These are phyloP conservation scores for Sula dactylatra DNA, from an alignment of 2,113 vertebrate species.

Conservation along the genomic window DNA sequence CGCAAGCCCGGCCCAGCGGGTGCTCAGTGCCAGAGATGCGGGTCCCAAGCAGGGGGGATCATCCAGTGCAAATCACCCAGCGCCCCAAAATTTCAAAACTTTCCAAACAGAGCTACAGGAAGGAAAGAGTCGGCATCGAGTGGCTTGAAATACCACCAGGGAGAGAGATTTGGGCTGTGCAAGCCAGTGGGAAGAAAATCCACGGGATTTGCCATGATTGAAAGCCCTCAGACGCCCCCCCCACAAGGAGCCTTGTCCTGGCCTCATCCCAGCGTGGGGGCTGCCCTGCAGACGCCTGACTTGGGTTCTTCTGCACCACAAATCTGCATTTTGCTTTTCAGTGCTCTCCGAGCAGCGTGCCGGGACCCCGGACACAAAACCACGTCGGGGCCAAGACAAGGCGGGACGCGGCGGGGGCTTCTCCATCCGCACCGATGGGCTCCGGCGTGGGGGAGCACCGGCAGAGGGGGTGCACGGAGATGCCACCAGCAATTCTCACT, in stretches of 20 bases:
- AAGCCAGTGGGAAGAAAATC: background rate
- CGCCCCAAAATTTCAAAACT: background rate
- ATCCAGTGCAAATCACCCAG: background rate
- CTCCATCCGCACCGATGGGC: background rate
- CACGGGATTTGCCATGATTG: accelerated
- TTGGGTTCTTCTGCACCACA: background rate
- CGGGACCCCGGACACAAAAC: background rate
- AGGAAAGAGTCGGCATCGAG: accelerated
- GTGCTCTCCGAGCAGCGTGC: accelerated
- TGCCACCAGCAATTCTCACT: background rate
- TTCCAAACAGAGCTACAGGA: accelerated
- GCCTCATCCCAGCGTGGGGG: accelerated
- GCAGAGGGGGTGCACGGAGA: background rate
- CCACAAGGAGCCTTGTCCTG: background rate
- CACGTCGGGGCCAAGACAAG: accelerated
- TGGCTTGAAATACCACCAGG: accelerated
- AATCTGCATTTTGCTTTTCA: background rate
- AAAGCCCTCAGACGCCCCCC: accelerated
- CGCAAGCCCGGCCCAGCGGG: accelerated
- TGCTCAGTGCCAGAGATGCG: background rate
- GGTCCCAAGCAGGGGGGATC: background rate
- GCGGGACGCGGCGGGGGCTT: accelerated
- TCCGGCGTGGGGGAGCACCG: accelerated
- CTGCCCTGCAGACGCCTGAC: background rate
- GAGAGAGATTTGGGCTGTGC: background rate